phyloP scores from a whole-genome alignment of 1,140 invertebrate genomes.

The Daktulosphaira vitifoliae region DNA sequence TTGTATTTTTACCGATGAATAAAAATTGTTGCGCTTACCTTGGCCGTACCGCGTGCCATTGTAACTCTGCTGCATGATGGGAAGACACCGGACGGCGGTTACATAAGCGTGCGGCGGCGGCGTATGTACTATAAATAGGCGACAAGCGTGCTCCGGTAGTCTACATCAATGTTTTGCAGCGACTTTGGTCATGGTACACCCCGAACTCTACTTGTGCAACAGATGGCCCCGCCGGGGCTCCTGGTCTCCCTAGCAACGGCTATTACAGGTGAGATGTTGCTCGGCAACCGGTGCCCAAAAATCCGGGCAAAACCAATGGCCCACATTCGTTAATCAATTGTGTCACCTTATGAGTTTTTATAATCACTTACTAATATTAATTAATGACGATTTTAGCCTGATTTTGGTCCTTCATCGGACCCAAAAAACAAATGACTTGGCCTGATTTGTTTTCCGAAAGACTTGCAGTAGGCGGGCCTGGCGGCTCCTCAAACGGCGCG shows the following conservation, averaged over 20 bases:
- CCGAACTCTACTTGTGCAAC: slow-evolving; percentile 24
- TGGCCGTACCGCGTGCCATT: slow-evolving; percentile 11
- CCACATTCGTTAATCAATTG: slow-evolving; percentile 33
- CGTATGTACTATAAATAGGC: slow-evolving; percentile 23
- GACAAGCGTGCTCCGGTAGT: slow-evolving; percentile 22
- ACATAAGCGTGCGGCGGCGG: slow-evolving; percentile 17
- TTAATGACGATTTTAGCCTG: too few relatives aligned
- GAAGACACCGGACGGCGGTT: slow-evolving; percentile 3
- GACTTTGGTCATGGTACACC: slow-evolving; percentile 29
- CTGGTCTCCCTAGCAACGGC: slow-evolving; percentile 29
- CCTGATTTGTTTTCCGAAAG: too few relatives aligned
- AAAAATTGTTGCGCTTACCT: background rate
- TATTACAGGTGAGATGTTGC: slow-evolving; percentile 34
- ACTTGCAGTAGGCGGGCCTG: too few relatives aligned
- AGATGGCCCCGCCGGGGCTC: slow-evolving; percentile 31
- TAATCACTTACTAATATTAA: too few relatives aligned
- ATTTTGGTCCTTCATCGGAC: too few relatives aligned
- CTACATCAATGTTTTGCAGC: slow-evolving; percentile 33
- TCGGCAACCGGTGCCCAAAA: slow-evolving; percentile 31
- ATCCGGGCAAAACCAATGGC: slow-evolving; percentile 34
- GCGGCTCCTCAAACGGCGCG: too few relatives aligned
- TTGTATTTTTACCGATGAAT: too few relatives aligned
- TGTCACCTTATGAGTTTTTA: slow-evolving; percentile 19
- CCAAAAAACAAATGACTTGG: too few relatives aligned
- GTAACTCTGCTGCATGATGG: slow-evolving; percentile 26